These are phyloP conservation scores for Diloba caeruleocephala DNA, from an alignment of 2,888 invertebrate genomes.

Conservation along the genomic window DNA sequence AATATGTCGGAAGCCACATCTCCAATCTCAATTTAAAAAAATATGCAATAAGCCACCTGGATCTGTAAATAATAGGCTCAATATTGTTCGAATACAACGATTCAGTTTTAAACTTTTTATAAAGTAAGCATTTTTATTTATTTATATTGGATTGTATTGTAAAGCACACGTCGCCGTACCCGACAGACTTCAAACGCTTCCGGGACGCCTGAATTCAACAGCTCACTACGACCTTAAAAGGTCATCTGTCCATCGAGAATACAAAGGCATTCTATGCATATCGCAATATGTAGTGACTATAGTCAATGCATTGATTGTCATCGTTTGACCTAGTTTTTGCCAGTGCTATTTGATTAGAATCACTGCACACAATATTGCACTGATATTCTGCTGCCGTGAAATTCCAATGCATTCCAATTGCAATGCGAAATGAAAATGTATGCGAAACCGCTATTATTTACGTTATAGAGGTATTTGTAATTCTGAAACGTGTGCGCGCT, in stretches of 20 bases:
- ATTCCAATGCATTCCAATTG: conserved; percentile 27
- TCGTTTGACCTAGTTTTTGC: conserved; percentile 45
- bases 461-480: neutral
- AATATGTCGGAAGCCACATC: no score
- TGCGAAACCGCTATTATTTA: conserved; percentile 16
- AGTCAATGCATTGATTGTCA: conserved; percentile 43
- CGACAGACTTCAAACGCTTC: conserved; percentile 2
- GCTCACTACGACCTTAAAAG: conserved; percentile 21
- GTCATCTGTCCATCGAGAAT: conserved; percentile 1
- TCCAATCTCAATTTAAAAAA: no score
- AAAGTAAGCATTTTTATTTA: neutral
- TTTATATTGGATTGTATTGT: conserved; percentile 7
- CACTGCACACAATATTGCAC: conserved; percentile 25
- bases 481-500: no score
- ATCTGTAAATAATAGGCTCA: conserved; percentile 1
- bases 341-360: conserved; percentile 44
- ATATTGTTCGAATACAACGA: neutral
- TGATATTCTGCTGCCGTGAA: conserved; percentile 19
- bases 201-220: conserved; percentile 16
- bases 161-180: neutral
- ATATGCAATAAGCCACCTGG: no score
- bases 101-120: neutral
- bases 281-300: conserved; percentile 9
- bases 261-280: conserved; percentile 20
- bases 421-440: conserved; percentile 11